Evolutionary conservation across 2,113 vertebrate species (phyloP), one percentile per base, ranked within the genome.

Genomic region (Eptatretus burgeri): DNA sequence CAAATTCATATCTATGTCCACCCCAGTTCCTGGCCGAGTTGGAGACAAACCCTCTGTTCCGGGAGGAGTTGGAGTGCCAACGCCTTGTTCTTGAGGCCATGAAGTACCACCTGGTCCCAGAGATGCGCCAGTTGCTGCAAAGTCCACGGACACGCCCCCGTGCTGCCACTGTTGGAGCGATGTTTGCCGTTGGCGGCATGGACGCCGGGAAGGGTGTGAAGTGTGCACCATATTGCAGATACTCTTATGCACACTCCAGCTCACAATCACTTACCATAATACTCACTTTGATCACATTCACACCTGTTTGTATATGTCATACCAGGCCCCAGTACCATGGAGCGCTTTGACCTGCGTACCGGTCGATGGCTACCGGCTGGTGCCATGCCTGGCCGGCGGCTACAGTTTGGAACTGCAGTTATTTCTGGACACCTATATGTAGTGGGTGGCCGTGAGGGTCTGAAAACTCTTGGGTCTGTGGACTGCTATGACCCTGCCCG

Each of bases 41-140:
- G 77, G 91, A 94, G 78, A 82, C 81, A 66, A 89, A 84, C 66
- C 68, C 74, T 56, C 78, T 93, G 65, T 84, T 98, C 53, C 76
- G 81, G 62, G 83, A 94, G 75, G 91, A 85, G 63, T 83, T 94
- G 67, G 86, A 93, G 69, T 93, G 91, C 76, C 91, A 98, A 70
- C 83, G 85, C 66, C 80, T 95, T 65, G 79, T 95, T 68, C 91
- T 95, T 84, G 91, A 95, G 75, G 91, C 83, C 64, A 93, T 98
- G 91, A 95, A 93, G 74, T 96, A 93, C 76, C 88, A 96, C 71
- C 77, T 96, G 69, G 72, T 96, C 71, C 91, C 91, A 51, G 85
- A 94, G 71, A 79, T 83, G 64, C 76, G 82, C 60, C 83, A 86
- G 49, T 78, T 89, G 74, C 76, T 98, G 68, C 89, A 98, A 72